These are phyloP conservation scores for Sander vitreus DNA, from an alignment of 2,113 vertebrate genomes.

Conservation along the genomic window DNA sequence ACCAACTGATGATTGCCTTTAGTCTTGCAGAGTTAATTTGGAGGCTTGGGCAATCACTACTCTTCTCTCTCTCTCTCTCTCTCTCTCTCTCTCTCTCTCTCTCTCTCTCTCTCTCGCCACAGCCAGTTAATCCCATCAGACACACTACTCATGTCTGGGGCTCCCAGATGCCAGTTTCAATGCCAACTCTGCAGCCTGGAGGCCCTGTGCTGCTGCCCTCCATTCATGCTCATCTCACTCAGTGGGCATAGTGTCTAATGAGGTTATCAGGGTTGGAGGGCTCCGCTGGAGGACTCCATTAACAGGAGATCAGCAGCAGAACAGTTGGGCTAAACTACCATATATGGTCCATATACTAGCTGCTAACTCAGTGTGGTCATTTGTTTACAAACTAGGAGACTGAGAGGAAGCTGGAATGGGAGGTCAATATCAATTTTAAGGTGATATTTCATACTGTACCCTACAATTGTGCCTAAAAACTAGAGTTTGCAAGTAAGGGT, in stretches of 20 bases:
- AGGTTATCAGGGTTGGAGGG: conserved; percentile 68
- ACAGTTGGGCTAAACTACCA: conserved; percentile 37
- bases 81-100: no score
- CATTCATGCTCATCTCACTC: conserved; percentile 69
- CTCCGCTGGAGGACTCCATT: conserved; percentile 71
- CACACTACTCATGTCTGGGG: conserved; percentile 73
- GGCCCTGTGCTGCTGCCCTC: conserved; percentile 64
- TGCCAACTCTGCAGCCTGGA: conserved; percentile 73
- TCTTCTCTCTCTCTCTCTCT: conserved; percentile 27
- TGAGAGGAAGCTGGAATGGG: neutral
- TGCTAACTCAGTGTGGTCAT: conserved; percentile 27
- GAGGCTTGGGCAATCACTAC: conserved; percentile 64
- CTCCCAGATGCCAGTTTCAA: conserved; percentile 72
- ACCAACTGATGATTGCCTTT: conserved; percentile 53
- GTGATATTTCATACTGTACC: neutral
- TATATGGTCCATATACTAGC: conserved; percentile 33
- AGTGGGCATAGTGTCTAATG: conserved; percentile 72
- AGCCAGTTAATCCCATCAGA: conserved; percentile 82
- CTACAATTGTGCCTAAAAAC: neutral
- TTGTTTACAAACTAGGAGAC: conserved; percentile 41
- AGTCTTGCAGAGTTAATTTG: conserved; percentile 74
- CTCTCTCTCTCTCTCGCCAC: conserved; percentile 53
- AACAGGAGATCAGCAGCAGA: conserved; percentile 65
- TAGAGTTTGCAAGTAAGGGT: neutral
- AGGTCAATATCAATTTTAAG: neutral